Evolutionary conservation across 2,888 invertebrate species (phyloP), one percentile per base, ranked within the genome.

Genomic region (Xylophagus ater): DNA sequence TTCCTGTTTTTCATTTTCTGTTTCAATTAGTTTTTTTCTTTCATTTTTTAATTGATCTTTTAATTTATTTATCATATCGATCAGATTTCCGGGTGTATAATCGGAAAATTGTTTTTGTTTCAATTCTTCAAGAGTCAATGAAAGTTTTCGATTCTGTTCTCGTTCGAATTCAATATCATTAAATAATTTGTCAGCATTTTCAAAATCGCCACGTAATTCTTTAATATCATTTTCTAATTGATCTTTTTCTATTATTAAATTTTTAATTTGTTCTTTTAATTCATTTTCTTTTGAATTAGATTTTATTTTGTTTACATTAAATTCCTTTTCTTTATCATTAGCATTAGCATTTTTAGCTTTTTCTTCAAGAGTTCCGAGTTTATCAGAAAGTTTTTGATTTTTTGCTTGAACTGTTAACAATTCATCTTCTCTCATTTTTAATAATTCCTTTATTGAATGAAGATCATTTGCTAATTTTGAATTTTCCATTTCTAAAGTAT

Each of bases 151-250:
- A 47, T 50, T 48, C 45, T 44, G 47, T 30, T 44, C 45, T 34
- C 43, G 46, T 43, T 50, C 52, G 47, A 51, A 51, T 49, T 50
- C 55, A 44, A 52, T 51, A 46, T 53, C 51, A 47, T 43, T 46
- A 40, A 47, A 45, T 36, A 48, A 15, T 39, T 31, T 26, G 9
- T 33, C 38, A n/a, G n/a, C n/a, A 23, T 23, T 6, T n/a, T 23
- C n/a, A n/a, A 23, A 23, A 10, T 23, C 23, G 4, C n/a, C n/a
- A 2, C 23, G 23, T 6, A 34, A 23, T n/a, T 34, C 29, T 17
- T 34, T 15, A n/a, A 39, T 26, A 10, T 39, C 39, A 2, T 26
- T 26, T 20, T 39, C 20, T 17, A 40, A 34, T 34, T 34, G 21
- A 9, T 23, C 23, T 21, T 21, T 19, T 10, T 34, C 34, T n/a